A percentile compares a stretch with the other conserved stretches of the same genome.
phyloP scores from a whole-genome alignment of 2,797 vertebrate genomes.

The Gobio occitaniae region DNA sequence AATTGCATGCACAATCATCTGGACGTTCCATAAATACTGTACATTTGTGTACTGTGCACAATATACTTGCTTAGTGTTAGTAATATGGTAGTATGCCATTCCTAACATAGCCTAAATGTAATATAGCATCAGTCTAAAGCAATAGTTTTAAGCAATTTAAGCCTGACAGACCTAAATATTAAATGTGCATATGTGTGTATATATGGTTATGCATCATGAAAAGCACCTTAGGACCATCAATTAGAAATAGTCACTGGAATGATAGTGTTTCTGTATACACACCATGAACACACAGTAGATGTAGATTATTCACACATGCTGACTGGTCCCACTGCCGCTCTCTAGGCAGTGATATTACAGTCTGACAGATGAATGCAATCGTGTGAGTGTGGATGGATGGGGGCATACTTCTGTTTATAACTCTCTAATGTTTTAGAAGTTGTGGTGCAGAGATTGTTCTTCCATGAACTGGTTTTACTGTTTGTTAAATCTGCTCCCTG shows the following conservation, averaged over 20 bases:
- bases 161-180: conserved; percentile 49
- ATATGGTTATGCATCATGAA: conserved; percentile 64
- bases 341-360: conserved; percentile 60
- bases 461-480: conserved; percentile 56
- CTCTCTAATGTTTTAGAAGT: conserved; percentile 21
- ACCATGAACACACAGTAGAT: conserved; percentile 57
- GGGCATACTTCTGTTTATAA: conserved; percentile 64
- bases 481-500: conserved; percentile 63
- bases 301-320: conserved; percentile 58
- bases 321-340: conserved; percentile 63
- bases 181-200: conserved; percentile 59
- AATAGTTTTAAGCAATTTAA: conserved; percentile 38
- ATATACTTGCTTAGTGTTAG: neutral
- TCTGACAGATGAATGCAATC: conserved; percentile 66
- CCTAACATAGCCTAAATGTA: conserved; percentile 34
- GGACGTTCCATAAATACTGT: neutral
- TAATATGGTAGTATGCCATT: conserved; percentile 26
- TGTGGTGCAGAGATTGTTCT: conserved; percentile 62
- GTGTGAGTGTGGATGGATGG: conserved; percentile 60
- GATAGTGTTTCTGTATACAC: conserved; percentile 62
- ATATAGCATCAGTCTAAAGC: conserved; percentile 21
- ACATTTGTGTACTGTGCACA: neutral
- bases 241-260: conserved; percentile 53
- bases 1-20: neutral
- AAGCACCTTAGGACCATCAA: conserved; percentile 61